Evolutionary conservation across 35 echinoderm and acorn worm species (phyloP), one percentile per base, ranked within the genome.

Genomic region (Hemicentrotus pulcherrimus): DNA sequence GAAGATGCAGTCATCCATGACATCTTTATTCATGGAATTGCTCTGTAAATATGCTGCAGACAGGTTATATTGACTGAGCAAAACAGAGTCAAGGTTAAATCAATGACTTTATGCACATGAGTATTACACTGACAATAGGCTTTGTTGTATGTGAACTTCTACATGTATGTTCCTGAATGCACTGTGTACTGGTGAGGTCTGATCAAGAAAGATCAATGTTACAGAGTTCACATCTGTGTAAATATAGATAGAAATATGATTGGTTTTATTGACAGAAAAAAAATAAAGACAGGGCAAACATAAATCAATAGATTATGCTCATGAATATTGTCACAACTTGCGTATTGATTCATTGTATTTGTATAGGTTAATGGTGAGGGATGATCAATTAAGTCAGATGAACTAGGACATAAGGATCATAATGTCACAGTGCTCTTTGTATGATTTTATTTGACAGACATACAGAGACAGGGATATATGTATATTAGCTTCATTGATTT

Each of bases 1-100:
- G 35, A 41, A 41, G 35, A 41, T 41, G 35, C 35, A 41, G 35
- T 41, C 35, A 41, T 41, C 35, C 35, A 59, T 59, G 52, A 2
- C 52, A 9, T 59, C 52, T 59, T 59, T 10, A 59, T 59, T 59
- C 52, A 1, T 10, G 52, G 52, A 59, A 59, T 14, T 59, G 52
- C 11, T 14, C 6, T 78, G 15, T 55, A 55, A 11, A 2, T 55
- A 55, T 10, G 50, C 10, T 55, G 18, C 19, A 78, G 65, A 78
- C 65, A 28, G 18, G 65, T 78, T 78, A 8, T 78, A 78, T 78
- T 78, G 65, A 78, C 65, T 4, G 28, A 78, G 65, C 11, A 28
- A 78, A 78, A 78, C 65, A 78, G 65, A 78, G 65, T 22, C 65
- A 78, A 78, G 65, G 65, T n/a, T 78, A 78, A 28, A 78, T 78